Evolutionary conservation across 2,113 vertebrate species (phyloP).

Genomic region (Microcebus lehilahytsara): DNA sequence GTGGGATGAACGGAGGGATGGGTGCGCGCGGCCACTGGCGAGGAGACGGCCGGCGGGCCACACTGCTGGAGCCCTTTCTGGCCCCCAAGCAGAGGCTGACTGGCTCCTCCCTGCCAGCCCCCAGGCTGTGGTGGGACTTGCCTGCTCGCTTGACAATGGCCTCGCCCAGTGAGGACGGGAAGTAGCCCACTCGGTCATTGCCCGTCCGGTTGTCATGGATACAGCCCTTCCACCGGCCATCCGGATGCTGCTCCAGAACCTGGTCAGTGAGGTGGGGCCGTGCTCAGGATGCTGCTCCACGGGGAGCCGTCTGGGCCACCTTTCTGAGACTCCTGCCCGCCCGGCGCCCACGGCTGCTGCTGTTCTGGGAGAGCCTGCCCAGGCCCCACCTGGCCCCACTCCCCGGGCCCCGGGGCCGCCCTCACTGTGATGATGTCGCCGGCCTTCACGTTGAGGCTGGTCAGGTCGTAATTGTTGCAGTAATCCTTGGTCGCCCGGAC

Average conservation of each 20-base stretch:
- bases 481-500: conserved; percentile 97
- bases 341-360: not conserved
- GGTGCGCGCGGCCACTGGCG: not conserved
- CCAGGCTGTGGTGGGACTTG: conserved; percentile 77
- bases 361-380: not conserved
- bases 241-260: conserved; percentile 97
- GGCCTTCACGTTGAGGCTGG: conserved; percentile 97
- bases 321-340: not conserved
- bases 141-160: conserved; percentile 97
- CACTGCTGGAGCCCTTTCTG: not conserved
- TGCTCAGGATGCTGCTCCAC: not conserved
- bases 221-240: conserved; percentile 99
- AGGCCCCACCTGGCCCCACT: not conserved
- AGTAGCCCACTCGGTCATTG: conserved; percentile 97
- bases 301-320: not conserved
- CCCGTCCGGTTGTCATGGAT: conserved; percentile 99
- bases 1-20: not conserved
- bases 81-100: not conserved
- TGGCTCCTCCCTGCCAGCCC: no score
- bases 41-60: not conserved
- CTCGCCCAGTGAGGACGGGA: conserved; percentile 96
- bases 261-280: conserved; percentile 65
- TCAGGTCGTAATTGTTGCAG: conserved; percentile 99
- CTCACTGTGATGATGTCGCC: conserved; percentile 98
- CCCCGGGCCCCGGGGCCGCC: rapidly evolving